phyloP scores from a whole-genome alignment of 1,140 invertebrate species.

The Steinernema feltiae region DNA sequence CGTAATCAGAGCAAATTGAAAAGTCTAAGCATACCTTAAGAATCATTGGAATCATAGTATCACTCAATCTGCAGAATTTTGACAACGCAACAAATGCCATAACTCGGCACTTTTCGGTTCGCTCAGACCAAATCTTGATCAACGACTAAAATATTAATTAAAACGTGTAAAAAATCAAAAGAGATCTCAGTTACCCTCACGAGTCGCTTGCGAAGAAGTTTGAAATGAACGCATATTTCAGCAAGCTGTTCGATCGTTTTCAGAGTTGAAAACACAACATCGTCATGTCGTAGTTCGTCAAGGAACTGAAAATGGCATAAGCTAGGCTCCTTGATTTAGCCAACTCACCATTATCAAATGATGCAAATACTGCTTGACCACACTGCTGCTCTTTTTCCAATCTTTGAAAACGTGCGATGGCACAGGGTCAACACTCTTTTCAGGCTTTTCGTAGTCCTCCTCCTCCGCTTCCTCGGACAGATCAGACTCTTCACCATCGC shows the following conservation, averaged over 20 bases:
- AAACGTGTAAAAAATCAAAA: not conserved
- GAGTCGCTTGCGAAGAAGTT: constrained; percentile 33
- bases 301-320: constrained; percentile 47
- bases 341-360: constrained; percentile 41
- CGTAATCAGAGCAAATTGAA: constrained; percentile 23
- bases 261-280: constrained; percentile 43
- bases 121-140: constrained; percentile 46
- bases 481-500: not conserved
- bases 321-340: not conserved
- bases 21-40: not conserved
- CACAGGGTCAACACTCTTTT: not conserved
- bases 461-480: not conserved
- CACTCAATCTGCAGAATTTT: not conserved
- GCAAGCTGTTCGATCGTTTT: constrained; percentile 39
- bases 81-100: constrained; percentile 21
- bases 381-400: constrained; percentile 42
- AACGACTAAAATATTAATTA: constrained; percentile 26
- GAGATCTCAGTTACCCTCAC: not conserved
- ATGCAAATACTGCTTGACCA: constrained; percentile 45
- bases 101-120: constrained; percentile 27
- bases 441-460: not conserved
- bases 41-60: constrained; percentile 6
- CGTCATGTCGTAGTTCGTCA: constrained; percentile 39
- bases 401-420: constrained; percentile 28
- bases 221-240: constrained; percentile 46